Conservation (phyloP, 2,113 vertebrate genomes). For the Ivindomyrus marchei region DNA sequence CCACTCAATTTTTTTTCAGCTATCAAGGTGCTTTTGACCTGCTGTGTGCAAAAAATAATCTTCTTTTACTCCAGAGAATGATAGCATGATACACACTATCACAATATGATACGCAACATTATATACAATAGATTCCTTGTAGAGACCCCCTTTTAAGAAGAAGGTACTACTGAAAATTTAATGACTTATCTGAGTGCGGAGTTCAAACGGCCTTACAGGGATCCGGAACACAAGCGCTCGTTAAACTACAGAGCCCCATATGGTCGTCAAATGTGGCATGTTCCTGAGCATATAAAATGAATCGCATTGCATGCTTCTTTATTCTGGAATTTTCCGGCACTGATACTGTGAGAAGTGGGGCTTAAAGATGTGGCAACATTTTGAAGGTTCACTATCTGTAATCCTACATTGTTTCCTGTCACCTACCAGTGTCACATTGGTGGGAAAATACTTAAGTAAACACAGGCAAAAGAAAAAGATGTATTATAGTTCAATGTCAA, state of each 20-base stretch:
- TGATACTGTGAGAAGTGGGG: not conserved
- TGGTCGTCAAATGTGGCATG: slow-evolving; percentile 29
- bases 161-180: slow-evolving; percentile 55
- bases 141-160: slow-evolving; percentile 33
- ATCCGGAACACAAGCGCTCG: slow-evolving; percentile 31
- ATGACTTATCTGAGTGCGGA: slow-evolving; percentile 43
- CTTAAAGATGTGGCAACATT: not conserved
- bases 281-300: slow-evolving; percentile 7
- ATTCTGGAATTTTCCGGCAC: not conserved
- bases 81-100: not conserved
- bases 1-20: not conserved
- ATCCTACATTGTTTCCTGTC: not conserved
- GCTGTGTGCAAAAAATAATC: not conserved
- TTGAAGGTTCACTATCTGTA: not conserved
- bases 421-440: not conserved
- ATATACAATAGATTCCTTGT: slow-evolving; percentile 11
- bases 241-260: slow-evolving; percentile 30
- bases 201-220: slow-evolving; percentile 46
- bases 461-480: not conserved
- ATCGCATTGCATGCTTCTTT: not conserved
- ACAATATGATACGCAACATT: slow-evolving; percentile 4
- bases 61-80: not conserved
- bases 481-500: not conserved
- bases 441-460: not conserved
- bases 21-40: not conserved